Conservation (phyloP, 2,888 invertebrate species). For the Ellobium chinense region DNA sequence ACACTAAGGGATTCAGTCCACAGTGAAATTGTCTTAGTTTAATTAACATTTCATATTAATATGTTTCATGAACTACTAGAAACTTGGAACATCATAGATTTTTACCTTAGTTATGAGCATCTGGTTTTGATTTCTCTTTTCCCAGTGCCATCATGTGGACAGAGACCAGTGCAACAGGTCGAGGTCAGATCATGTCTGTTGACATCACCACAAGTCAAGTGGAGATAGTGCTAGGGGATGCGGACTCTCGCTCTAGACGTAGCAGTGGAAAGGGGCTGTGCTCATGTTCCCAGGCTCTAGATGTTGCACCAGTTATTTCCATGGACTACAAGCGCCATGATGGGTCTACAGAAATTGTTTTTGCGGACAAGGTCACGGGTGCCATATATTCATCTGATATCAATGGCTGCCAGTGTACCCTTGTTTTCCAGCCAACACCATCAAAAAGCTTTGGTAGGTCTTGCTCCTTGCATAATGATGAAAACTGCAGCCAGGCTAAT, state of each 20-base stretch:
- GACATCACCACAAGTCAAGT: slow-evolving; percentile 35
- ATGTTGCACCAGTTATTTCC: slow-evolving; percentile 84
- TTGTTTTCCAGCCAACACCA: slow-evolving; percentile 39
- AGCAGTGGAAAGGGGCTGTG: slow-evolving; percentile 79
- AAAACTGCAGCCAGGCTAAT: too few species aligned
- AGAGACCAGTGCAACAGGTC: slow-evolving; percentile 52
- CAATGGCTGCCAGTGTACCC: slow-evolving; percentile 62
- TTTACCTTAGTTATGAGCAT: not conserved
- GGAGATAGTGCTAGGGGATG: slow-evolving; percentile 38
- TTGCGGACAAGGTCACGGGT: slow-evolving; percentile 55
- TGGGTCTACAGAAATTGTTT: slow-evolving; percentile 61
- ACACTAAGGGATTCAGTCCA: too few species aligned
- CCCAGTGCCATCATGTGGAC: slow-evolving; percentile 69
- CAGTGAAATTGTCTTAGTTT: too few species aligned
- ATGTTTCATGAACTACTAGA: too few species aligned
- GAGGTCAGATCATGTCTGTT: slow-evolving; percentile 44
- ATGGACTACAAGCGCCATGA: slow-evolving; percentile 84
- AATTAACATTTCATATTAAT: too few species aligned
- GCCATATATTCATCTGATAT: slow-evolving; percentile 63
- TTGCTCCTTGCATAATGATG: not conserved
- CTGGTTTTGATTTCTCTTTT: not conserved
- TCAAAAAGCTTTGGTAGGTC: slow-evolving; percentile 48
- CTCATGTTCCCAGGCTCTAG: slow-evolving; percentile 81
- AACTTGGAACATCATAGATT: not conserved
- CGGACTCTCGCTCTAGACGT: slow-evolving; percentile 2